Conservation (phyloP, 2,797 vertebrate species). For the Gambelia wislizenii region DNA sequence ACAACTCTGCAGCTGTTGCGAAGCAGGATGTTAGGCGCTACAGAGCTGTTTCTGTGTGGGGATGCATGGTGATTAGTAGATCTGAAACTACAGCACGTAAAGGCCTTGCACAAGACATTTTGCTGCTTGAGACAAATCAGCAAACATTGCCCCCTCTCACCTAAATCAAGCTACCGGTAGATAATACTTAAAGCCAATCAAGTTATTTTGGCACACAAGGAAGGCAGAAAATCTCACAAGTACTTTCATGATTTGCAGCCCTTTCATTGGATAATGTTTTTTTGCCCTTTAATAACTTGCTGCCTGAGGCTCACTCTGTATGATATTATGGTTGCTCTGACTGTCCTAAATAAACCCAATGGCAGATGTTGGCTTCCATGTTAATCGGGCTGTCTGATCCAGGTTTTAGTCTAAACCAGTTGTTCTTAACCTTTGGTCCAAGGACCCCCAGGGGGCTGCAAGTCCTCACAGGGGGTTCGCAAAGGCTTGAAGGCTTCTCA, state of each 20-base stretch:
- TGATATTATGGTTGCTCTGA: background rate
- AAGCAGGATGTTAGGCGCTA: too few species aligned
- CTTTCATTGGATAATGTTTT: background rate
- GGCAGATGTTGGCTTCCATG: background rate
- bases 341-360: background rate
- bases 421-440: too few species aligned
- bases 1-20: too few species aligned
- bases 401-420: too few species aligned
- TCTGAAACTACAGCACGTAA: background rate
- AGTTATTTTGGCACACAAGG: background rate
- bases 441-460: too few species aligned
- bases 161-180: background rate
- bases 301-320: background rate
- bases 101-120: background rate
- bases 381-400: too few species aligned
- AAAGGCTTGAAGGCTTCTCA: too few species aligned
- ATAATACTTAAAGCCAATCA: background rate
- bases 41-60: too few species aligned
- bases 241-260: background rate
- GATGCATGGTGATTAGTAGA: background rate
- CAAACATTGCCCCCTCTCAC: background rate
- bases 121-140: background rate
- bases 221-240: background rate
- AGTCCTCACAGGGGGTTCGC: too few species aligned
- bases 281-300: background rate